Base-by-base conservation (phyloP, 2,113 vertebrate genomes). In the Microtus montanus region DNA sequence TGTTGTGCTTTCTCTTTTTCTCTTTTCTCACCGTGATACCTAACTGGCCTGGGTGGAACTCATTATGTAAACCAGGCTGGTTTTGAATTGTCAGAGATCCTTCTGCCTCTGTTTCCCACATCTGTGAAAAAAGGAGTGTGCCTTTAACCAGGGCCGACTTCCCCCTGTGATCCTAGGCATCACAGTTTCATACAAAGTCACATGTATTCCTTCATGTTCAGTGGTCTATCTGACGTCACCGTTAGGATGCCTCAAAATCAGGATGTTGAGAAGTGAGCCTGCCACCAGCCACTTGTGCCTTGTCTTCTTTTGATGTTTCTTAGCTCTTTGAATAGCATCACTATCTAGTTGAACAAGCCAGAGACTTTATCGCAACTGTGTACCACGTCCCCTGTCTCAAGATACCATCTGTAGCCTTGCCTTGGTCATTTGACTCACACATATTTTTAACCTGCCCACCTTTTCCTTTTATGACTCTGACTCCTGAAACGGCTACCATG, bases 351-450 rank as follows among this genome's bases (percentile, higher is more conserved):
- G 28, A 79, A 41, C 41, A 68, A 87, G 44, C 3, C 73, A 68
- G 74, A 35, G 41, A 54, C 3, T 3, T 4, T 4, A 11, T 26
- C 14, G 8, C 4, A 54, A 52, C 33, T n/a, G 30, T 2, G 1
- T 11, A 5, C 14, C 44, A 63, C 30, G 47, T 24, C 13, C 22
- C 17, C 0, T 7, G 15, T 75, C n/a, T 64, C 15, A 17, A 4
- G 70, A 2, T 38, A 44, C 20, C n/a, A 24, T n/a, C 33, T 20
- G 3, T 85, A 83, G n/a, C 13, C 13, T 33, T 44, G 38, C n/a
- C 14, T 74, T 85, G 41, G 35, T 68, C 7, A 41, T 49, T 47
- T 74, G 61, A 63, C 1, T 89, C 10, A 5, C 22, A 64, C 63
- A n/a, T 87, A 8, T 47, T 64, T 85, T 95, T 77, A 33, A 70